These are phyloP conservation scores for Scolanthus callimorphus DNA, from an alignment of 92 coral and sea anemone species.

Conservation along the genomic window DNA sequence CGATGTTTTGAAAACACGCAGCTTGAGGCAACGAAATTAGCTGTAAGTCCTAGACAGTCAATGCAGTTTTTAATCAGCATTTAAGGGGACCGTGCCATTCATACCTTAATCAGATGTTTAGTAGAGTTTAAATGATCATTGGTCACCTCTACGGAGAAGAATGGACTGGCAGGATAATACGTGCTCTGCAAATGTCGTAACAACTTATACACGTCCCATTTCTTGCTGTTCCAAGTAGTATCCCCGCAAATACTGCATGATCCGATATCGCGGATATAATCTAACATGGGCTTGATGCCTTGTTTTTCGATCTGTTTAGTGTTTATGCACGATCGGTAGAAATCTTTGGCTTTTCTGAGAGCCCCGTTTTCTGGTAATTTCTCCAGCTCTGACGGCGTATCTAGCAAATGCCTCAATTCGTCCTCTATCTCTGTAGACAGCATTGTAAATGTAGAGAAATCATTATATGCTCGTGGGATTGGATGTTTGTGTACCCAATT, in stretches of 20 bases:
- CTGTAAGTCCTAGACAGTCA: too few species aligned
- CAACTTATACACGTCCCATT: slow-evolving; percentile 75
- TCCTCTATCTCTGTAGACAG: slow-evolving; percentile 83
- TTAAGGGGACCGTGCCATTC: too few species aligned
- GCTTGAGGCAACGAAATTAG: too few species aligned
- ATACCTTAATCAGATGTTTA: slow-evolving; percentile 90
- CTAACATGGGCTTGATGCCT: slow-evolving; percentile 79
- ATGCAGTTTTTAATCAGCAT: too few species aligned
- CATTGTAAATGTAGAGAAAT: slow-evolving; percentile 86
- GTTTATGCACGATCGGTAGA: slow-evolving; percentile 86
- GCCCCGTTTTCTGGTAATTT: slow-evolving; percentile 51
- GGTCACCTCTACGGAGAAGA: slow-evolving; percentile 97
- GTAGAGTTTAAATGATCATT: slow-evolving; percentile 98
- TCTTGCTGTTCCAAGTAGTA: slow-evolving; percentile 69
- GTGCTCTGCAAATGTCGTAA: slow-evolving; percentile 71
- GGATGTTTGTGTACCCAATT: slow-evolving; percentile 84
- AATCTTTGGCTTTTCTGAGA: slow-evolving; percentile 72
- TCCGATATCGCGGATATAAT: slow-evolving; percentile 73
- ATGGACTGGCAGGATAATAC: slow-evolving; percentile 94
- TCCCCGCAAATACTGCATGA: slow-evolving; percentile 90
- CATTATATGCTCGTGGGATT: slow-evolving; percentile 93
- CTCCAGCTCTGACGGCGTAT: slow-evolving; percentile 38
- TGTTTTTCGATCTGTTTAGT: slow-evolving; percentile 63
- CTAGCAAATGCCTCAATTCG: slow-evolving; percentile 56
- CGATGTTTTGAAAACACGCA: too few species aligned